phyloP scores from a whole-genome alignment of 1,140 invertebrate species.

The Copidosoma floridanum region DNA sequence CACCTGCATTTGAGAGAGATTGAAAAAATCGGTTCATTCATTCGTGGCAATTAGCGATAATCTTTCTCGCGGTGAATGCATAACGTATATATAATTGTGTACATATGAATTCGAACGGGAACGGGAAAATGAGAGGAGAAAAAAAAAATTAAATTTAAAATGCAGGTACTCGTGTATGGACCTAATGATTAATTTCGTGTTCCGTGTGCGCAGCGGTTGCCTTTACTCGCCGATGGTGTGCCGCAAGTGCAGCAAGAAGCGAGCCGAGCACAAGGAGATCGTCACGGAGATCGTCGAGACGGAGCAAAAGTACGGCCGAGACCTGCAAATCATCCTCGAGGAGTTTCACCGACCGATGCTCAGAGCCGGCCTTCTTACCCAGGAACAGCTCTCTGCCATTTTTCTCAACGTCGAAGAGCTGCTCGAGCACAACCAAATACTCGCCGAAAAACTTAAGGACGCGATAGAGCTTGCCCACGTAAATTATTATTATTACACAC shows the following conservation, averaged over 20 bases:
- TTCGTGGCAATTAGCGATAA: no score
- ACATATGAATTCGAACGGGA: no score
- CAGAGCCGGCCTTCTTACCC: conserved; percentile 78
- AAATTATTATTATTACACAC: neutral
- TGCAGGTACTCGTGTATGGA: no score
- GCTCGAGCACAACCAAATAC: conserved; percentile 80
- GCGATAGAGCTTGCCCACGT: conserved; percentile 78
- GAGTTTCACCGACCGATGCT: conserved; percentile 94
- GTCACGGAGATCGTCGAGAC: conserved; percentile 95
- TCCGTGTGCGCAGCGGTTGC: conserved; percentile 35
- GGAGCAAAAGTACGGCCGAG: conserved; percentile 91
- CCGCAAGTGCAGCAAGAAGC: conserved; percentile 81
- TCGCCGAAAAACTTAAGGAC: conserved; percentile 83
- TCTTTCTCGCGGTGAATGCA: no score
- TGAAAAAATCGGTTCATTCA: no score
- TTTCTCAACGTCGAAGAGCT: conserved; percentile 94
- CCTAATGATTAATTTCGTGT: no score
- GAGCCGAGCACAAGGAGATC: conserved; percentile 89
- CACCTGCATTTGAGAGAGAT: no score
- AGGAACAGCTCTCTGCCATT: conserved; percentile 81
- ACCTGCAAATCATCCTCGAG: conserved; percentile 87
- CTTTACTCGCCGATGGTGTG: conserved; percentile 78
- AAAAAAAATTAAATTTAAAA: no score
- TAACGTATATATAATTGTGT: no score
- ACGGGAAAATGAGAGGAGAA: no score